Evolutionary conservation across 2,888 invertebrate genomes (phyloP), one percentile per base, ranked within the genome.

Genomic region (Scaptomyza reducta): DNA sequence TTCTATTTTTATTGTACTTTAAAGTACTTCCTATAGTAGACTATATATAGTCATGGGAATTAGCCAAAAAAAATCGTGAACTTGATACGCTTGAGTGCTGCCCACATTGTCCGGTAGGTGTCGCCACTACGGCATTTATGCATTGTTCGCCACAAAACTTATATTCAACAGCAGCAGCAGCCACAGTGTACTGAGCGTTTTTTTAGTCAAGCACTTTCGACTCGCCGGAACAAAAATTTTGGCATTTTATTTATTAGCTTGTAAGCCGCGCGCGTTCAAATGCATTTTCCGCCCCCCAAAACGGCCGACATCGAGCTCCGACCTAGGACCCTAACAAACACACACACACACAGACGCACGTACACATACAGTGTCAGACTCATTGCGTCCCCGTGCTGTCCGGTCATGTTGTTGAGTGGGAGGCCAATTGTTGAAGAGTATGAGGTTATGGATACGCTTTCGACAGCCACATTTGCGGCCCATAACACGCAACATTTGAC

Each of bases 401-500:
- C 73, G 58, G 64, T 58, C 3, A 16, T 35, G 42, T 29, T 59
- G 29, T 16, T 29, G 54, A 14, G 11, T n/a, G 29, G 46, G 3
- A 35, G 61, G 45, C 22, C 16, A 31, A 50, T 50, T 45, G 47
- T 3, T 38, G 16, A 42, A 55, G 62, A 40, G 78, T 56, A 45
- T 62, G 63, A 56, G 87, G 81, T 50, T 77, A 63, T 68, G 74
- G 74, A 77, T 72, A 80, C 78, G 87, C 87, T 87, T 82, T 81
- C 79, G 83, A 78, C 86, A 76, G 78, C 70, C 74, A 87, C 82
- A 87, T 82, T 82, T 82, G 88, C 77, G 76, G 82, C 54, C 82
- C 82, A 87, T 82, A 87, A 82, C 82, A 82, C 82, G 82, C 82
- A 82, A 82, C 87, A 82, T 82, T 82, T 82, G 82, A 82, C 82